Conservation (phyloP, 2,113 vertebrate species). For the Xenopus laevis region DNA sequence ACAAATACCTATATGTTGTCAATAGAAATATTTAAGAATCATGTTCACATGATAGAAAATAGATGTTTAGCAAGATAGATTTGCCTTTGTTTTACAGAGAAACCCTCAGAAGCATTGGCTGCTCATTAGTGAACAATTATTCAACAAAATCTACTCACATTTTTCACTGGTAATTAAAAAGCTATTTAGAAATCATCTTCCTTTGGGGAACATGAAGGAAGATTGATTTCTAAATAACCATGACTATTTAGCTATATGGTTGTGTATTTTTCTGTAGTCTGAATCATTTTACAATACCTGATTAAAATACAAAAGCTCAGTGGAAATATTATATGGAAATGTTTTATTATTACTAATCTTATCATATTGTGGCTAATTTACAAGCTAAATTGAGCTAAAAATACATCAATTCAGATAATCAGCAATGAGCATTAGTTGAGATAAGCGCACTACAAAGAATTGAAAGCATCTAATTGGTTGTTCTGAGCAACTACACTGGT, state of each 20-base stretch:
- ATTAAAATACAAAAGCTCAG: background rate
- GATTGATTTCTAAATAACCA: slow-evolving; percentile 41
- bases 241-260: slow-evolving; percentile 22
- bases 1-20: slow-evolving; percentile 7
- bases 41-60: slow-evolving; percentile 22
- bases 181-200: slow-evolving; percentile 38
- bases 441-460: too few relatives aligned
- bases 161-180: slow-evolving; percentile 42
- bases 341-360: too few relatives aligned
- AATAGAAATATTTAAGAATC: slow-evolving; percentile 11
- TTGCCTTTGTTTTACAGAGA: slow-evolving; percentile 10
- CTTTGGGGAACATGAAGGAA: slow-evolving; percentile 30
- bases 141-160: slow-evolving; percentile 29
- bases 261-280: slow-evolving; percentile 1
- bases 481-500: too few relatives aligned
- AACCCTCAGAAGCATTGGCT: slow-evolving; percentile 18
- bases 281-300: background rate
- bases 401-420: too few relatives aligned
- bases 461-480: too few relatives aligned
- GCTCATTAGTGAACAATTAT: slow-evolving; percentile 40
- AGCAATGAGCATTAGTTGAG: too few relatives aligned
- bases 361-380: too few relatives aligned
- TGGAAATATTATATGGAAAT: too few relatives aligned
- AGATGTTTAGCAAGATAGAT: slow-evolving; percentile 26
- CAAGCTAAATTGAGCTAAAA: too few relatives aligned